Evolutionary conservation across 2,113 vertebrate genomes (phyloP), one percentile per base, ranked within the genome.

Genomic region (Empidonax alnorum): DNA sequence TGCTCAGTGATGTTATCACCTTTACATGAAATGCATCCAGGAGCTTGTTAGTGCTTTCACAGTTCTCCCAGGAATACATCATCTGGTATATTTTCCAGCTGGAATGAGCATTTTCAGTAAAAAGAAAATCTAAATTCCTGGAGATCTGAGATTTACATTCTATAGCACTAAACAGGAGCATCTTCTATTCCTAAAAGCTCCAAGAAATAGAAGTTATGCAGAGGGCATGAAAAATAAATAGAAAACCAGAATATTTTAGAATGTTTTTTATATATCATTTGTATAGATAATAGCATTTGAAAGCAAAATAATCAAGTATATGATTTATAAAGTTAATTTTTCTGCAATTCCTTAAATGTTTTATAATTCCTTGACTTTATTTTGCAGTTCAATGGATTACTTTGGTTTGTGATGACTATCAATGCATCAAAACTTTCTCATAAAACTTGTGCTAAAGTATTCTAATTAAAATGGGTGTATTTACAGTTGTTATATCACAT

Each of bases 381-480:
- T 95, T 91, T 92, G 35, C 31, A 85, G 33, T 95, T 94, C 77
- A 87, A 9, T 69, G 53, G 31, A 68, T 90, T 90, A 56, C 47
- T 89, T 95, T 56, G 33, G 58, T 80, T 89, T 94, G 18, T 66
- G 68, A 53, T 71, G 77, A 86, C 73, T 92, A 87, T 87, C 39
- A 75, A 52, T 73, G 63, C 59, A 85, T 84, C 89, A 89, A 58
- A 96, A 96, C 47, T 88, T 95, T 87, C 79, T 83, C 76, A 90
- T 69, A 24, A 74, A 95, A 92, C 20, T 68, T 94, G 96, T 95
- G n/a, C 67, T 94, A 62, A 82, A 93, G 37, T 94, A 94, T 95
- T 97, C 96, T 88, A 97, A 97, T 97, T 97, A 97, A 97, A 98
- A 97, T 94, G 69, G 73, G 59, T 95, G 62, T 96, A 97, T 97